Evolutionary conservation across 2,888 invertebrate species (phyloP).

Genomic region (Cerceris ruficornis): DNA sequence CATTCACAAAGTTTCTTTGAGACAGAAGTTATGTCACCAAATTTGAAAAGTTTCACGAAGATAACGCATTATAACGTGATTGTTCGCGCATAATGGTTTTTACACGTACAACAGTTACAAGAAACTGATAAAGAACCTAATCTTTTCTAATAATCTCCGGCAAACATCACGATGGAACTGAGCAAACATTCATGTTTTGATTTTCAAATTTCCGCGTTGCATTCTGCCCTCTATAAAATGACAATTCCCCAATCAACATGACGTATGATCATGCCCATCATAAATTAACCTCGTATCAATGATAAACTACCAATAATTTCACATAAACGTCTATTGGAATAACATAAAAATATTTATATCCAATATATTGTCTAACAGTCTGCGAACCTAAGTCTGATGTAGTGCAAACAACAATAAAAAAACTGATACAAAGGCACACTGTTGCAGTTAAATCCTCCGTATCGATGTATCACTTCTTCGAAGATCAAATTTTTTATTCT

Average conservation of each 20-base stretch:
- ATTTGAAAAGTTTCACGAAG: neutral
- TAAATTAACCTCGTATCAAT: slow-evolving; percentile 28
- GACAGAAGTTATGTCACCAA: neutral
- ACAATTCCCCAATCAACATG: neutral
- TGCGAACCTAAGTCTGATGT: too few relatives aligned
- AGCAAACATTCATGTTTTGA: slow-evolving; percentile 17
- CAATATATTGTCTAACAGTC: too few relatives aligned
- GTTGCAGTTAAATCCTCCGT: too few relatives aligned
- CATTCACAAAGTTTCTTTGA: neutral
- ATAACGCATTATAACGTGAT: neutral
- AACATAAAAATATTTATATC: too few relatives aligned
- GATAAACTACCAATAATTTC: neutral
- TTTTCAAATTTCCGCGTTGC: slow-evolving; percentile 36
- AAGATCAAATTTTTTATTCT: too few relatives aligned
- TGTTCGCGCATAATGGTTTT: neutral
- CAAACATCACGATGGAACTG: neutral
- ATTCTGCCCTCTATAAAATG: slow-evolving; percentile 15
- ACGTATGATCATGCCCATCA: neutral
- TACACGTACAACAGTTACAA: too few relatives aligned
- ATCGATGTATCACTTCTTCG: too few relatives aligned
- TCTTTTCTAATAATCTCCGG: slow-evolving; percentile 43
- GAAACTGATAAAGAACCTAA: slow-evolving; percentile 49
- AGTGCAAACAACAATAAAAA: too few relatives aligned
- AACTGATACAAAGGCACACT: too few relatives aligned
- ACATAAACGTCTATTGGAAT: neutral